phyloP scores from a whole-genome alignment of 2,888 invertebrate species.

The Drosophila engyochracea region DNA sequence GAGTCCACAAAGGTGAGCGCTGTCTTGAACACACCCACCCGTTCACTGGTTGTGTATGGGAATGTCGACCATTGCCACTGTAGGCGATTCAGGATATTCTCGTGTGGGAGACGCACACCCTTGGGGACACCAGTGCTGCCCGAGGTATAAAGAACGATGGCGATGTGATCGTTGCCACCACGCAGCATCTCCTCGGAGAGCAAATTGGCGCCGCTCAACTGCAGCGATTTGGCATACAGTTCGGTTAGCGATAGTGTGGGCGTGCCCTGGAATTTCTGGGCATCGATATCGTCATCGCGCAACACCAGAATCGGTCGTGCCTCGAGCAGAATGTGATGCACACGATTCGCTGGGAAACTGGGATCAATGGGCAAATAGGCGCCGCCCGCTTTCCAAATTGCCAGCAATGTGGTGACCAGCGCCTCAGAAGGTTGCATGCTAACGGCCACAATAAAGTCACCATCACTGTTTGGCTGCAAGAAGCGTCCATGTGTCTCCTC shows the following conservation, averaged over 20 bases:
- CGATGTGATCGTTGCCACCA: constrained; percentile 73
- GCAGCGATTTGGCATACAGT: constrained; percentile 76
- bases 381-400: constrained; percentile 93
- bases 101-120: constrained; percentile 93
- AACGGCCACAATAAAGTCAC: constrained; percentile 91
- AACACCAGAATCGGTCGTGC: constrained; percentile 89
- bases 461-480: constrained; percentile 87
- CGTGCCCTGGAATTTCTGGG: constrained; percentile 73
- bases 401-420: constrained; percentile 89
- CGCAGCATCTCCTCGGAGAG: constrained; percentile 84
- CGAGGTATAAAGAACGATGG: constrained; percentile 86
- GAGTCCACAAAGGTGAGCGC: constrained; percentile 96
- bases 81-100: constrained; percentile 92
- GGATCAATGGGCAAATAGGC: constrained; percentile 94
- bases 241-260: constrained; percentile 73
- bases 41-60: constrained; percentile 90
- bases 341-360: constrained; percentile 89
- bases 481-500: constrained; percentile 77
- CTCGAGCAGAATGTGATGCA: constrained; percentile 91
- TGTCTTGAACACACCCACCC: constrained; percentile 94
- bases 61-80: constrained; percentile 95
- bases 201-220: constrained; percentile 77
- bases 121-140: constrained; percentile 96
- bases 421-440: constrained; percentile 92
- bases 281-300: constrained; percentile 87